phyloP scores from a whole-genome alignment of 2,888 invertebrate genomes.

The Melanostoma scalare region DNA sequence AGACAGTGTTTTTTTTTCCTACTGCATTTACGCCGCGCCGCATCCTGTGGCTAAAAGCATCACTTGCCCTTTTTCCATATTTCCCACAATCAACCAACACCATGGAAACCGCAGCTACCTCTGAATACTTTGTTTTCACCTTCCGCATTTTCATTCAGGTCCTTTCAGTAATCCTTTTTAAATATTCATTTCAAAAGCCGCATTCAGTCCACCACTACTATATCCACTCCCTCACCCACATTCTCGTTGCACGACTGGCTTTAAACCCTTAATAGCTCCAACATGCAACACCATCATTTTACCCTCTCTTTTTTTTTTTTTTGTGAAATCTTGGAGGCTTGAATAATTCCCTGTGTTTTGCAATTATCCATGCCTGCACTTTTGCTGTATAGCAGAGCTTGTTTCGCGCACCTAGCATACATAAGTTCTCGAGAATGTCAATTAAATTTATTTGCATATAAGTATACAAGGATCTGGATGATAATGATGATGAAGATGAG shows the following conservation, averaged over 20 bases:
- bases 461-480: slow-evolving; percentile 67
- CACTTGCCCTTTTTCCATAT: slow-evolving; percentile 64
- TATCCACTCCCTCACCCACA: slow-evolving; percentile 14
- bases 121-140: slow-evolving; percentile 41
- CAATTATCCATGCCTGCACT: slow-evolving; percentile 68
- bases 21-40: neutral
- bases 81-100: slow-evolving; percentile 4
- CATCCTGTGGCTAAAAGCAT: slow-evolving; percentile 40
- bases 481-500: slow-evolving; percentile 68
- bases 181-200: slow-evolving; percentile 58
- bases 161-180: slow-evolving; percentile 46
- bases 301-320: slow-evolving; percentile 15
- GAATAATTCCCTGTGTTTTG: slow-evolving; percentile 69
- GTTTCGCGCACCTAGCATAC: slow-evolving; percentile 8
- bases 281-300: slow-evolving; percentile 46
- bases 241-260: slow-evolving; percentile 19
- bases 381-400: slow-evolving; percentile 34
- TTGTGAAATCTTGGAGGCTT: slow-evolving; percentile 60
- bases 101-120: slow-evolving; percentile 22
- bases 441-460: slow-evolving; percentile 72
- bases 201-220: slow-evolving; percentile 53
- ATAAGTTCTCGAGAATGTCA: slow-evolving; percentile 68
- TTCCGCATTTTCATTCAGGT: slow-evolving; percentile 17
- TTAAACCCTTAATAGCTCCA: slow-evolving; percentile 43
- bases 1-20: neutral